Base-by-base conservation (phyloP, 2,888 invertebrate genomes). In the Drosophila prostipennis region DNA sequence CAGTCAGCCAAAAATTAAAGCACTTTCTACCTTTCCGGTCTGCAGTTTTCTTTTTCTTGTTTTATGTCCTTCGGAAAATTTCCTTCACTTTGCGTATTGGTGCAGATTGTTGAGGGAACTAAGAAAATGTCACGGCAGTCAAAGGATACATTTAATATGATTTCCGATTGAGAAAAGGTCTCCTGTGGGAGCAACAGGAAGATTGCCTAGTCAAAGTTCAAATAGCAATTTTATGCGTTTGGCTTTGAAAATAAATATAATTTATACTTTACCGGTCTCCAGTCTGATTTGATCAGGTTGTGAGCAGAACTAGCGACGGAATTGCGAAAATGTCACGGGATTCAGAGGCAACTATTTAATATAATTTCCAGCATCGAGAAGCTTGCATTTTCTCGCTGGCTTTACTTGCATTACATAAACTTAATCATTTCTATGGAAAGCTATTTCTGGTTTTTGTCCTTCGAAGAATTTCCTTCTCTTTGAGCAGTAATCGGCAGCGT, bases 1-100 rank as follows among this genome's bases (percentile, higher is more conserved):
- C 82, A 81, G 79, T 74, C 64, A 79, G 82, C 79, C 59, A 45
- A 73, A 85, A 80, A 68, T 76, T 83, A 64, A 80, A 80, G 72
- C 59, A 68, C 58, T 68, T 69, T 68, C 34, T 14, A 23, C 37
- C 40, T 42, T 57, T 61, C 52, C 57, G 61, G 40, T 56, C 40
- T 26, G 34, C 49, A 13, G 46, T 54, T 42, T 64, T 57, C 61
- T 65, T 61, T 29, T 67, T 77, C 48, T 49, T 37, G 39, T 29
- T 29, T 19, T 39, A 19, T 57, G 34, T 6, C 14, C 16, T 46
- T 3, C 49, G 55, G 2, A 13, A 4, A 26, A 42, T 58, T 16
- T 11, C 1, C 6, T 23, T 16, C 5, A 14, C 13, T 10, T 36
- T 29, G 34, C 13, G 23, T 45, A 40, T 19, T 40, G 36, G 23